Percentiles rank a stretch among this genome's conserved stretches.
Evolutionary conservation across 2,888 invertebrate species (phyloP).

Genomic region (Boloria selene): DNA sequence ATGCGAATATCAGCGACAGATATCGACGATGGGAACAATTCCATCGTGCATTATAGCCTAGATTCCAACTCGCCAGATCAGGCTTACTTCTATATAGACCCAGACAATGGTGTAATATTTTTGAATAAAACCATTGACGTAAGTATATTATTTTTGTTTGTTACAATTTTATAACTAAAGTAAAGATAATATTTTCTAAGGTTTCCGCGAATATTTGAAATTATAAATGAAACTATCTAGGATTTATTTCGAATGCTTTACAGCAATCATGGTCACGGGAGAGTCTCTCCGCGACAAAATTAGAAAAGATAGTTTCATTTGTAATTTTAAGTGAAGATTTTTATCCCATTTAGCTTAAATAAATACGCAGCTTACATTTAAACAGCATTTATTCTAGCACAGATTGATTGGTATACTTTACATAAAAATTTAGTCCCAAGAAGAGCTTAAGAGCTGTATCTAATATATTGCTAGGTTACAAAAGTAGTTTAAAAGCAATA

Average conservation of each 20-base stretch:
- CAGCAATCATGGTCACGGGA: too few species aligned
- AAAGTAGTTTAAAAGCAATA: background rate
- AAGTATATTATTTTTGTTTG: conserved; percentile 57
- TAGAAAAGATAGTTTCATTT: too few species aligned
- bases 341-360: too few species aligned
- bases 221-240: too few species aligned
- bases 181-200: too few species aligned
- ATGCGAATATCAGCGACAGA: conserved; percentile 96
- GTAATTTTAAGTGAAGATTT: too few species aligned
- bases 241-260: too few species aligned
- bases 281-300: too few species aligned
- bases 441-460: background rate
- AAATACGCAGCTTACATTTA: too few species aligned
- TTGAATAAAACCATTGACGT: conserved; percentile 85
- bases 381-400: too few species aligned
- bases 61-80: conserved; percentile 74
- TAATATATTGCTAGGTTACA: background rate
- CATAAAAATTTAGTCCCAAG: background rate
- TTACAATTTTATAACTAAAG: too few species aligned
- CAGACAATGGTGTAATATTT: conserved; percentile 91
- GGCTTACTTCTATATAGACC: conserved; percentile 91
- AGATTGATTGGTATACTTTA: background rate
- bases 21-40: conserved; percentile 95
- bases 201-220: too few species aligned
- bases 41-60: conserved; percentile 88